Evolutionary conservation across 2,888 invertebrate genomes (phyloP), one percentile per base, ranked within the genome.

Genomic region (Archips xylosteana): DNA sequence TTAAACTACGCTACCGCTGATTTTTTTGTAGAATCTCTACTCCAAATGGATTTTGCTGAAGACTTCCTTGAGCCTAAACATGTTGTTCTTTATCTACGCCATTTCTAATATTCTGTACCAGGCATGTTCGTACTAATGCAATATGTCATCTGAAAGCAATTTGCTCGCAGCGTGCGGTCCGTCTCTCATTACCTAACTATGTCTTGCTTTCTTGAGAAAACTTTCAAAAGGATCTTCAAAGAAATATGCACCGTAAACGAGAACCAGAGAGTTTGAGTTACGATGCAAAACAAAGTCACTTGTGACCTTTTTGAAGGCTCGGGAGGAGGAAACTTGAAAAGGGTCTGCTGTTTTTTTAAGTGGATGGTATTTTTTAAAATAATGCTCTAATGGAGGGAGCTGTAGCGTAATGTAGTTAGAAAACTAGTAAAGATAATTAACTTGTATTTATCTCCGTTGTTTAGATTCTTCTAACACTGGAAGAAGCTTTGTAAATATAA

Each of bases 71-170:
- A 39, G 6, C 5, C 39, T 39, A 39, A 6, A 39, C 39, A 57
- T 32, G 57, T 57, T 32, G 9, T 62, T 62, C 23, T 45, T 12
- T 5, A 13, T 34, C 15, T 45, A 60, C 60, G 36, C 23, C 13
- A 34, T 62, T 73, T 69, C 42, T 74, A 74, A 75, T 72, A 64
- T 65, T 69, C 65, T 61, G 49, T 64, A 54, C 67, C 47, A 39
- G 34, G 78, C 80, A 79, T 80, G 69, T 61, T 66, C 79, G 75
- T 83, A 81, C 88, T 92, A 92, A 92, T 92, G 92, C 88, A 85
- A 88, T 87, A 83, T 90, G 90, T 92, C 93, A 92, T 93, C 89
- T 89, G 86, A 92, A 92, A 92, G 89, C 92, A 91, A 94, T 94
- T 93, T 94, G 91, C 89, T 83, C 91, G 78, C 90, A 82, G 86